Conservation (phyloP, 2,113 vertebrate genomes). For the Erpornis zantholeuca region DNA sequence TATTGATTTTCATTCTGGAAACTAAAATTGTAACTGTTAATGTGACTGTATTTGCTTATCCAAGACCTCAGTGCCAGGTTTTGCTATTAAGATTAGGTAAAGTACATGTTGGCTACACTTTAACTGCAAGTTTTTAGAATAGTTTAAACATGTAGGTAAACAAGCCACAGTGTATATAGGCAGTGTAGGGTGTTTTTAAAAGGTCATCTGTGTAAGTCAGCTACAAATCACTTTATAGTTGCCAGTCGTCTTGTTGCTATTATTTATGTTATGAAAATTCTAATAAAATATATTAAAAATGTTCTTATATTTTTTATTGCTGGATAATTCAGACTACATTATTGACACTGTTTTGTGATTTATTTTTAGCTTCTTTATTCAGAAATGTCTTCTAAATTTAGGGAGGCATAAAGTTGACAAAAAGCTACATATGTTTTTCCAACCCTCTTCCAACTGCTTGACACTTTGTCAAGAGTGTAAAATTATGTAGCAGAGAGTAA, state of each 20-base stretch:
- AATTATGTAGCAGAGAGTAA: slow-evolving; percentile 24
- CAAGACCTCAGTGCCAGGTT: slow-evolving; percentile 2
- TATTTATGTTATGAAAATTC: slow-evolving; percentile 3
- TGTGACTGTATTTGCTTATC: slow-evolving; percentile 8
- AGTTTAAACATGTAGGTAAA: slow-evolving; percentile 36
- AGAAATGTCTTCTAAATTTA: slow-evolving; percentile 14
- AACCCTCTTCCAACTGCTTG: neutral
- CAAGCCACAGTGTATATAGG: neutral
- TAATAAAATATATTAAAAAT: slow-evolving; percentile 1
- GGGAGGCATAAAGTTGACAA: slow-evolving; percentile 1
- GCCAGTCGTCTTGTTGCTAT: neutral
- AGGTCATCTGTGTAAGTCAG: neutral
- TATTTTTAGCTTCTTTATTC: slow-evolving; percentile 11
- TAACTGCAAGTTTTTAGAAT: neutral
- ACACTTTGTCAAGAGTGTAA: slow-evolving; percentile 17
- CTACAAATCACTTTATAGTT: neutral
- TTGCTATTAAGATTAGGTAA: slow-evolving; percentile 52
- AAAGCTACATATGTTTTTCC: slow-evolving; percentile 5
- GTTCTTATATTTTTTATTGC: neutral
- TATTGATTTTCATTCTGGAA: neutral
- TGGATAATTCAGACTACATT: neutral
- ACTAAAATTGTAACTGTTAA: neutral
- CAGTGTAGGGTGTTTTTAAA: neutral
- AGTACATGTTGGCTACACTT: slow-evolving; percentile 2
- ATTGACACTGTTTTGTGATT: slow-evolving; percentile 14